These are phyloP conservation scores for Drosophila lacertosa DNA, from an alignment of 1,140 invertebrate species.

Conservation along the genomic window DNA sequence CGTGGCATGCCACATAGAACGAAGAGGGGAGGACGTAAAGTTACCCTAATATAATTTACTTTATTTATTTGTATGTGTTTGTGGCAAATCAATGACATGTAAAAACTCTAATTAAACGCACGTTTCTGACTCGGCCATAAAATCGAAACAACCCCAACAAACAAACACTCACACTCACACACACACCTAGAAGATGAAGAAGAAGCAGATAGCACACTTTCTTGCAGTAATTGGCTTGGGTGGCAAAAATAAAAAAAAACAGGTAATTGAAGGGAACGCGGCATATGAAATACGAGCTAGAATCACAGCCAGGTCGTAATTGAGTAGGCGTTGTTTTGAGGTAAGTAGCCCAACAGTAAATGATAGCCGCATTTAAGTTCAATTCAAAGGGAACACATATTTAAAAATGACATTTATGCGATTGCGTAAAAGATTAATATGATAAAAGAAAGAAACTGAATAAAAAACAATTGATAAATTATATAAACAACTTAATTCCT, in stretches of 20 bases:
- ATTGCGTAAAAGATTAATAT: background rate
- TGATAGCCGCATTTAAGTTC: constrained; percentile 15
- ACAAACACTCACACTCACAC: background rate
- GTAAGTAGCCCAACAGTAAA: background rate
- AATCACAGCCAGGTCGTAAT: constrained; percentile 22
- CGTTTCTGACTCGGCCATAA: constrained; percentile 63
- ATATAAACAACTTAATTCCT: no score
- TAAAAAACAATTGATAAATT: no score
- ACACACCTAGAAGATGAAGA: background rate
- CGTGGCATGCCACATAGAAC: constrained; percentile 21
- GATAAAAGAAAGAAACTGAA: background rate
- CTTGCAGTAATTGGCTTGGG: constrained; percentile 26
- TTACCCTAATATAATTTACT: constrained; percentile 21
- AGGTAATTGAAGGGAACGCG: constrained; percentile 32
- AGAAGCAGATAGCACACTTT: constrained; percentile 7
- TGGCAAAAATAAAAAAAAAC: constrained; percentile 5
- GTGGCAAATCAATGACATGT: constrained; percentile 74
- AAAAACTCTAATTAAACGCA: constrained; percentile 81
- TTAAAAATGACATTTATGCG: constrained; percentile 7
- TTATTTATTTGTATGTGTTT: constrained; percentile 38
- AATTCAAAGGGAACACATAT: background rate
- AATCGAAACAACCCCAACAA: constrained; percentile 35
- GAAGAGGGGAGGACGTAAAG: background rate
- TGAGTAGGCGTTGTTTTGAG: constrained; percentile 8
- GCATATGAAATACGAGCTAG: constrained; percentile 34